Conservation (phyloP, 2,113 vertebrate genomes). For the Ammodytes dubius region DNA sequence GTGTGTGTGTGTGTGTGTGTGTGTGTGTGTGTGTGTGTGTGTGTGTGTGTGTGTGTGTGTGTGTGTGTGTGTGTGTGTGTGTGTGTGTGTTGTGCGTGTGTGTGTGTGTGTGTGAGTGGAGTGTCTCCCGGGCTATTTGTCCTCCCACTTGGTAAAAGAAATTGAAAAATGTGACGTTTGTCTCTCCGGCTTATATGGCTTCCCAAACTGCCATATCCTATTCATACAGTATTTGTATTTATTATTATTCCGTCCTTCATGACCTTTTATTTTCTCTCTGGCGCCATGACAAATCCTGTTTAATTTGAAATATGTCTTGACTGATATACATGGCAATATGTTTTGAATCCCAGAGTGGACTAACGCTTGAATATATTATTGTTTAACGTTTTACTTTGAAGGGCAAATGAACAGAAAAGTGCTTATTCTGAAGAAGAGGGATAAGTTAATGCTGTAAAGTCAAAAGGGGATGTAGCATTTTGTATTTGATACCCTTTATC, state of each 20-base stretch:
- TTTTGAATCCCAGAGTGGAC: conserved; percentile 57
- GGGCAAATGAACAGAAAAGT: conserved; percentile 44
- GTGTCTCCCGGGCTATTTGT: conserved; percentile 78
- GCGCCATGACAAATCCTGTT: conserved; percentile 72
- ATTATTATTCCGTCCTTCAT: conserved; percentile 66
- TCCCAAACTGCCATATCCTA: conserved; percentile 66
- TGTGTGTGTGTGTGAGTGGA: too few relatives aligned
- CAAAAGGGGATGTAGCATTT: neutral
- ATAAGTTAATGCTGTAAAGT: conserved; percentile 16
- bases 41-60: too few relatives aligned
- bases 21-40: too few relatives aligned
- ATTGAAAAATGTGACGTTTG: conserved; percentile 80
- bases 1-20: too few relatives aligned
- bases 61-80: too few relatives aligned
- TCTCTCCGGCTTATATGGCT: conserved; percentile 70
- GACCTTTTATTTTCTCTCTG: conserved; percentile 73
- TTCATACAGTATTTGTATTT: conserved; percentile 70
- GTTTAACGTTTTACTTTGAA: conserved; percentile 53
- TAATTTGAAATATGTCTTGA: conserved; percentile 76
- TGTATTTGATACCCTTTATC: too few relatives aligned
- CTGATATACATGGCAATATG: conserved; percentile 60
- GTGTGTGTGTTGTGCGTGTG: too few relatives aligned
- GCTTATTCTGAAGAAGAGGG: conserved; percentile 17
- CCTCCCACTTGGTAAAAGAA: conserved; percentile 74
- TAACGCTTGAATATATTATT: conserved; percentile 45